Evolutionary conservation across 2,113 vertebrate genomes (phyloP).

Genomic region (Felis chaus): DNA sequence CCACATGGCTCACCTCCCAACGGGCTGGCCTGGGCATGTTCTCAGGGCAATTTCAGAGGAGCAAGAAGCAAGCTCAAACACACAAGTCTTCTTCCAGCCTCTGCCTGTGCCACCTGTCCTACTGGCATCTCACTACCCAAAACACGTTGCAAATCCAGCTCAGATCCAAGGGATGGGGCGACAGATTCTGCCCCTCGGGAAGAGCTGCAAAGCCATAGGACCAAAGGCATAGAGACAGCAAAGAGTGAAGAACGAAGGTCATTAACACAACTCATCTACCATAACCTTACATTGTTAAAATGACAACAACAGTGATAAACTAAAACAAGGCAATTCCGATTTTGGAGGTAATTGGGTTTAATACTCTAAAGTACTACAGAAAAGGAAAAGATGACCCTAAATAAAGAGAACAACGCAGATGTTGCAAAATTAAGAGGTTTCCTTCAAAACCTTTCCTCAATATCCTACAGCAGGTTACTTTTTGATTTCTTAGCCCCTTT

Average conservation of each 20-base stretch:
- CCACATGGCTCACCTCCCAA: background rate
- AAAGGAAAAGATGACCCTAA: background rate
- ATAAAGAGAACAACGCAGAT: background rate
- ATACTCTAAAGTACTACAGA: background rate
- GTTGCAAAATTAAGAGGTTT: background rate
- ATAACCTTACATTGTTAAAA: background rate
- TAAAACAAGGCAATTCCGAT: background rate
- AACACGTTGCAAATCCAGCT: background rate
- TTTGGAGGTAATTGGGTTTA: background rate
- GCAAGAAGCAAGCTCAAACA: background rate
- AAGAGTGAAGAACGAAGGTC: background rate
- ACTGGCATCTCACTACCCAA: background rate
- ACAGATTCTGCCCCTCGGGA: background rate
- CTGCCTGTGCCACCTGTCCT: background rate
- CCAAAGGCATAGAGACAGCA: background rate
- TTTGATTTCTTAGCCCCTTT: background rate
- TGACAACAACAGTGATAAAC: background rate
- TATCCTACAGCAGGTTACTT: background rate
- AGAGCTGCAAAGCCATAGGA: background rate
- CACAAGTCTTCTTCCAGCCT: background rate
- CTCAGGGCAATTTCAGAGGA: background rate
- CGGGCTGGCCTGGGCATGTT: background rate
- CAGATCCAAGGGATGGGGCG: background rate
- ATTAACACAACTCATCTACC: background rate
- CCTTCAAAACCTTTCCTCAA: background rate